A percentile compares a stretch with the other conserved stretches of the same genome.
Conservation (phyloP, 2,113 vertebrate species). For the Ascaphus truei region DNA sequence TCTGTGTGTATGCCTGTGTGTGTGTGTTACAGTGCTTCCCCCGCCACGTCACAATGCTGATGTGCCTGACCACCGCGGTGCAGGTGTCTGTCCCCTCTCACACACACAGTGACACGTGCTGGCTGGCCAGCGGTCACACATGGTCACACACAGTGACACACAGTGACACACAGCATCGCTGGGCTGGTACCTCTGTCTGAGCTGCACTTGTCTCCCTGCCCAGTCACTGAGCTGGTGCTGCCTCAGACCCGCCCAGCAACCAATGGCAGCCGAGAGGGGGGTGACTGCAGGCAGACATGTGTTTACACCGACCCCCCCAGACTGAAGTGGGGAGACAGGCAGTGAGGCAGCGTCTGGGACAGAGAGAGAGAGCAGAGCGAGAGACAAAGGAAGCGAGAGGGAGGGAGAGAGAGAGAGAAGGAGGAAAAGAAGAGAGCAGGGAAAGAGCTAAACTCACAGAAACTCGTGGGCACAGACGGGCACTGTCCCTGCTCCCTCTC, state of each 20-base stretch:
- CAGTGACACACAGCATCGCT: neutral
- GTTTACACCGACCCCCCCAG: constrained; percentile 24
- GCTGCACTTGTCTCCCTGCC: constrained; percentile 5
- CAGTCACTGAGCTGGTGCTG: constrained; percentile 22
- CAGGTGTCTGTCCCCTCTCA: neutral
- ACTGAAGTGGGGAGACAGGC: constrained; percentile 36
- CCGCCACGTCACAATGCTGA: too few relatives aligned
- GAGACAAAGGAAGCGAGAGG: constrained; percentile 67
- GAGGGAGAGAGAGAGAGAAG: constrained; percentile 37
- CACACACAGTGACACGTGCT: constrained; percentile 14
- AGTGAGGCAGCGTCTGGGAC: constrained; percentile 55
- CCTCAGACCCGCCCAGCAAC: constrained; percentile 29
- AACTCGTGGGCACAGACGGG: constrained; percentile 49
- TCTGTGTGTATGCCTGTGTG: too few relatives aligned
- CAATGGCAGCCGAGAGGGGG: constrained; percentile 22
- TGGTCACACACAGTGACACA: neutral
- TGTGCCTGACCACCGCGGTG: too few relatives aligned
- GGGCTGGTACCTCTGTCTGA: constrained; percentile 2
- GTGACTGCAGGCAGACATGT: constrained; percentile 12
- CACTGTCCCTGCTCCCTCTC: constrained; percentile 33
- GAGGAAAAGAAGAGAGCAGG: constrained; percentile 29
- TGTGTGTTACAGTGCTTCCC: too few relatives aligned
- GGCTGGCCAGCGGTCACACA: neutral
- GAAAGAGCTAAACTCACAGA: constrained; percentile 47
- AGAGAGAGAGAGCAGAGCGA: constrained; percentile 84